These are phyloP conservation scores for Physocephala rufipes DNA, from an alignment of 2,888 invertebrate genomes.

Conservation along the genomic window DNA sequence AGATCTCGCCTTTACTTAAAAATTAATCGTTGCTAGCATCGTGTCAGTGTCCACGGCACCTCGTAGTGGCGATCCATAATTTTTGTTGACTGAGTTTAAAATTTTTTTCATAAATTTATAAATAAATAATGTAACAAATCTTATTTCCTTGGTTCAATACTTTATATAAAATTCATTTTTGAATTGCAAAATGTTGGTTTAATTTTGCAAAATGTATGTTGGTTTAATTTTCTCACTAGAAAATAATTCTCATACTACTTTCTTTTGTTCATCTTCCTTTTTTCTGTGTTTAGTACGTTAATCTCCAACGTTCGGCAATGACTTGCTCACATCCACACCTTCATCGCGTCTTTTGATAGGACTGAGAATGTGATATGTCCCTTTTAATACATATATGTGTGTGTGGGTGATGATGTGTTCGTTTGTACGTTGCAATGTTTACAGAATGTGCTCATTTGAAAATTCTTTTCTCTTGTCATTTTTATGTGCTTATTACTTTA, in stretches of 20 bases:
- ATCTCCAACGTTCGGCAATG: not conserved
- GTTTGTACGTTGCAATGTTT: not conserved
- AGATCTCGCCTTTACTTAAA: no score
- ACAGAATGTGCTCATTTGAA: conserved; percentile 14
- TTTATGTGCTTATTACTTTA: not conserved
- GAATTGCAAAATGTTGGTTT: no score
- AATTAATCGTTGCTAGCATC: no score
- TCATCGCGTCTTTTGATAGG: not conserved
- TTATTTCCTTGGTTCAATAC: no score
- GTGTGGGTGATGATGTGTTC: not conserved
- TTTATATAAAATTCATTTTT: no score
- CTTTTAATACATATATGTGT: not conserved
- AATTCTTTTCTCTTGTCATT: not conserved
- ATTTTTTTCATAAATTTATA: no score
- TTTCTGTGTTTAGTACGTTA: conserved; percentile 5
- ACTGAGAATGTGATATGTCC: not conserved
- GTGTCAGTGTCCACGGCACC: no score
- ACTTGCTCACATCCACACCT: not conserved
- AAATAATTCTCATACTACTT: not conserved
- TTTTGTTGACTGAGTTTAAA: no score
- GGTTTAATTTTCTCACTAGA: not conserved
- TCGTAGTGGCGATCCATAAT: no score
- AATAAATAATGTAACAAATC: no score
- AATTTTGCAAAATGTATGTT: no score
- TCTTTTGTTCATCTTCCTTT: not conserved